A percentile compares a stretch with the other conserved stretches of the same genome.
Conservation (phyloP, 2,888 invertebrate species). For the Trypoxylon attenuatum region DNA sequence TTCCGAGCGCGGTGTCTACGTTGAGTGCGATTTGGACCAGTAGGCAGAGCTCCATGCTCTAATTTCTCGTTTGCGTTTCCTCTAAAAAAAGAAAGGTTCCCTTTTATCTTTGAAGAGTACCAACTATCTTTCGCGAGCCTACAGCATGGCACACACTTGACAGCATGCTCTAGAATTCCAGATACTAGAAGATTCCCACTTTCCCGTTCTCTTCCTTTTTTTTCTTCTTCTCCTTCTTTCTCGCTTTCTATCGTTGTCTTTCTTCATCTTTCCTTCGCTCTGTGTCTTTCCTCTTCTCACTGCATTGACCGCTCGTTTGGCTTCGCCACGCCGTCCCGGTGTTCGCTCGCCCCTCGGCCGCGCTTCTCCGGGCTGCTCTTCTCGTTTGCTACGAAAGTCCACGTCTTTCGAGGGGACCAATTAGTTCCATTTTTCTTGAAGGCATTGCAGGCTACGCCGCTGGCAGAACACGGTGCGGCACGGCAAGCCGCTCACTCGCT, state of each 20-base stretch:
- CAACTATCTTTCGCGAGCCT: slow-evolving; percentile 70
- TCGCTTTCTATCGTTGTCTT: slow-evolving; percentile 16
- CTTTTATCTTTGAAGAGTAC: slow-evolving; percentile 68
- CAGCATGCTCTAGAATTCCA: slow-evolving; percentile 72
- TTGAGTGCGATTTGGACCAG: slow-evolving; percentile 37
- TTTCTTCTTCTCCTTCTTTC: slow-evolving; percentile 13
- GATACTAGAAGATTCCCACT: slow-evolving; percentile 64
- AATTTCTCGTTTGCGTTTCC: slow-evolving; percentile 69
- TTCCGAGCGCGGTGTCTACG: not conserved
- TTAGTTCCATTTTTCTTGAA: slow-evolving; percentile 72
- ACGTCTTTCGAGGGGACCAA: slow-evolving; percentile 69
- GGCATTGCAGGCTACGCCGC: slow-evolving; percentile 39
- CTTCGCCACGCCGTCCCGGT: slow-evolving; percentile 34
- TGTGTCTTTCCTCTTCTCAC: too few species aligned
- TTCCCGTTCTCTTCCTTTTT: slow-evolving; percentile 26
- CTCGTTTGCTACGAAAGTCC: slow-evolving; percentile 69
- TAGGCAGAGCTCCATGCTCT: slow-evolving; percentile 55
- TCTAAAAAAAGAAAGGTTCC: slow-evolving; percentile 65
- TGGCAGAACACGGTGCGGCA: slow-evolving; percentile 12
- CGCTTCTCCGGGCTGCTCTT: slow-evolving; percentile 13
- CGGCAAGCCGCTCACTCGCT: not conserved
- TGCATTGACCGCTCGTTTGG: slow-evolving; percentile 21
- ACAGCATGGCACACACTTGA: slow-evolving; percentile 68
- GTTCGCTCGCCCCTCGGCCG: slow-evolving; percentile 34
- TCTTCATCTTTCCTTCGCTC: too few species aligned